A percentile compares a stretch with the other conserved stretches of the same genome.
Evolutionary conservation across 1,140 invertebrate species (phyloP).

Genomic region (Doryteuthis pealeii): DNA sequence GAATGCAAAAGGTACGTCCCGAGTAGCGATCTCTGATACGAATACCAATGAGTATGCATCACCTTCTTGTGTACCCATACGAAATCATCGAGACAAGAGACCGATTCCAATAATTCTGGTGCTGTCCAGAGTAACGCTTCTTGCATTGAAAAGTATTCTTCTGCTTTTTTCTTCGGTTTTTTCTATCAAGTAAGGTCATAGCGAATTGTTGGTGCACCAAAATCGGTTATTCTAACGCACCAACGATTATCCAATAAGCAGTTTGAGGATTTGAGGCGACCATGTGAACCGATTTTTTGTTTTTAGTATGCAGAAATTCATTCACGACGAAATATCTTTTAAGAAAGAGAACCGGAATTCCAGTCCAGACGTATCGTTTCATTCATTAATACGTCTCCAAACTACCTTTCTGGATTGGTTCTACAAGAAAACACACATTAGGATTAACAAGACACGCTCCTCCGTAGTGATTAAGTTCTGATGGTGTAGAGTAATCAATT

Average conservation of each 20-base stretch:
- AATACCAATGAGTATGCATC: constrained; percentile 78
- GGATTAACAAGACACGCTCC: constrained; percentile 34
- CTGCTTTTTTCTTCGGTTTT: background rate
- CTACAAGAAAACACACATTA: constrained; percentile 30
- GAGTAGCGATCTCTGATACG: constrained; percentile 26
- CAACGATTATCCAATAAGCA: constrained; percentile 96
- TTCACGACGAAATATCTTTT: constrained; percentile 71
- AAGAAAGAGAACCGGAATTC: constrained; percentile 88
- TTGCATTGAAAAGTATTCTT: background rate
- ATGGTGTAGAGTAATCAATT: constrained; percentile 27
- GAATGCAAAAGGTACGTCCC: constrained; percentile 28
- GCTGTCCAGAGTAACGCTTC: constrained; percentile 77
- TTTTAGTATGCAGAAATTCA: constrained; percentile 42
- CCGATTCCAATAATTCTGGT: constrained; percentile 77
- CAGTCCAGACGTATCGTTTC: constrained; percentile 86
- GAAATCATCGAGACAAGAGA: constrained; percentile 38
- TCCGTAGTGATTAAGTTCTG: constrained; percentile 32
- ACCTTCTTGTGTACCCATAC: constrained; percentile 76
- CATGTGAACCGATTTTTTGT: constrained; percentile 86
- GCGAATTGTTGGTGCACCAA: constrained; percentile 65
- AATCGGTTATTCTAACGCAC: constrained; percentile 93
- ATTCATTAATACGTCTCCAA: constrained; percentile 70
- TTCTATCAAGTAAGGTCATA: no score
- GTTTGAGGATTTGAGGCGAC: constrained; percentile 92
- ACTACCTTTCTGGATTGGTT: constrained; percentile 68